Percentiles rank a stretch among this genome's conserved stretches.
These are phyloP conservation scores for Laupala kohalensis DNA, from an alignment of 1,140 invertebrate species.

Conservation along the genomic window DNA sequence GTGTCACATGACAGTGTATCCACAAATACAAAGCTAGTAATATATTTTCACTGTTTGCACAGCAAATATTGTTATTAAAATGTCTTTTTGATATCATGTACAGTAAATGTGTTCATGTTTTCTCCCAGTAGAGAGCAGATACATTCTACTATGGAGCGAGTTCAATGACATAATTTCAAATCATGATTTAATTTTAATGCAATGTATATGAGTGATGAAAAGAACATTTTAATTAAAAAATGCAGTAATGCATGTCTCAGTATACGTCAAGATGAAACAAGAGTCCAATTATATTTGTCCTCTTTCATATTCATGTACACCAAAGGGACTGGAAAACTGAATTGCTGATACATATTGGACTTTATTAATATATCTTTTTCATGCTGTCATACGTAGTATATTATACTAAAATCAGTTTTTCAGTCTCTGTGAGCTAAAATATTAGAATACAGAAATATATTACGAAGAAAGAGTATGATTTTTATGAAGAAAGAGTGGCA, in stretches of 20 bases:
- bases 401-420: slow-evolving; percentile 1
- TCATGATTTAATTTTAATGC: slow-evolving; percentile 2
- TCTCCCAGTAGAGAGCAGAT: background rate
- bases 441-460: slow-evolving; percentile 6
- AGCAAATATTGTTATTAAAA: slow-evolving; percentile 1
- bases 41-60: slow-evolving; percentile 9
- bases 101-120: slow-evolving; percentile 4
- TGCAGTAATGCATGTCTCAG: slow-evolving; percentile 13
- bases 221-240: slow-evolving; percentile 3
- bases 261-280: slow-evolving; percentile 11
- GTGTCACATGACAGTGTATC: slow-evolving; percentile 5
- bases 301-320: slow-evolving; percentile 7
- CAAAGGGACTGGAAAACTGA: slow-evolving; percentile 1
- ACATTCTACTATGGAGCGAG: background rate
- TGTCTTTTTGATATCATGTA: slow-evolving; percentile 8
- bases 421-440: background rate
- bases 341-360: background rate
- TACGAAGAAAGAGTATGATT: slow-evolving; percentile 6
- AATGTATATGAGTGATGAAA: slow-evolving; percentile 5
- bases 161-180: background rate
- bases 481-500: slow-evolving; percentile 6
- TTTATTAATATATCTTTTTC: slow-evolving; percentile 4
- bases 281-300: slow-evolving; percentile 5
- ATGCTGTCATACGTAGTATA: background rate
- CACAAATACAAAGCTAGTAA: slow-evolving; percentile 8